Evolutionary conservation across 2,888 invertebrate genomes (phyloP).

Genomic region (Noctuana brunneofusca): DNA sequence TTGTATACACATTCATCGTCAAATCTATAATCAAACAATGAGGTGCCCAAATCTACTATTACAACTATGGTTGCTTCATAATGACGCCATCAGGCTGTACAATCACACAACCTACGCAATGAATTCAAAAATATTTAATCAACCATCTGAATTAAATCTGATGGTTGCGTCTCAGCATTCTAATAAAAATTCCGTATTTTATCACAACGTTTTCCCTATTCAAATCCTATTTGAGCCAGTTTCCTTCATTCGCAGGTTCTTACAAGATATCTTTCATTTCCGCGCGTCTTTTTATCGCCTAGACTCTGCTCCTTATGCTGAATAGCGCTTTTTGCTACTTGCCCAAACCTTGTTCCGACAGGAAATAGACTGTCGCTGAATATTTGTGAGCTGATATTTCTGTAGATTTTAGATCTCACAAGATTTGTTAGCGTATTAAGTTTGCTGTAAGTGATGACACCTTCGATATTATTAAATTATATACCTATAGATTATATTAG

Average conservation of each 20-base stretch:
- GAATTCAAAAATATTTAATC: conserved; percentile 9
- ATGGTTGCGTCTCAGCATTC: neutral
- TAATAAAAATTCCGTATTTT: conserved; percentile 21
- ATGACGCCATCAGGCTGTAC: neutral
- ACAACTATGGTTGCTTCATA: too few relatives aligned
- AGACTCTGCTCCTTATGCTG: conserved; percentile 31
- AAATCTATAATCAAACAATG: too few relatives aligned
- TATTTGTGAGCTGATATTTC: conserved; percentile 24
- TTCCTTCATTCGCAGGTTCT: conserved; percentile 34
- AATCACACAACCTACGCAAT: conserved; percentile 2
- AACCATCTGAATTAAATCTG: conserved; percentile 10
- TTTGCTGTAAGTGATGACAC: conserved; percentile 1
- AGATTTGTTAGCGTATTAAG: conserved; percentile 2
- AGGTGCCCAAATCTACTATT: too few relatives aligned
- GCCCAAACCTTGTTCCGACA: conserved; percentile 24
- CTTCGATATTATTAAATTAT: too few relatives aligned
- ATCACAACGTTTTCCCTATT: conserved; percentile 23
- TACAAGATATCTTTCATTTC: conserved; percentile 40
- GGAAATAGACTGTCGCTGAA: conserved; percentile 33
- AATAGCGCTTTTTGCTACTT: conserved; percentile 34
- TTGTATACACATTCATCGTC: too few relatives aligned
- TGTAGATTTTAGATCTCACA: neutral
- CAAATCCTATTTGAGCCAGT: conserved; percentile 34
- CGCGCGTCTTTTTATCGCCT: conserved; percentile 34
- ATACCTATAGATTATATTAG: too few relatives aligned